Conservation (phyloP, 2,888 invertebrate species). For the Nymphalis urticae region DNA sequence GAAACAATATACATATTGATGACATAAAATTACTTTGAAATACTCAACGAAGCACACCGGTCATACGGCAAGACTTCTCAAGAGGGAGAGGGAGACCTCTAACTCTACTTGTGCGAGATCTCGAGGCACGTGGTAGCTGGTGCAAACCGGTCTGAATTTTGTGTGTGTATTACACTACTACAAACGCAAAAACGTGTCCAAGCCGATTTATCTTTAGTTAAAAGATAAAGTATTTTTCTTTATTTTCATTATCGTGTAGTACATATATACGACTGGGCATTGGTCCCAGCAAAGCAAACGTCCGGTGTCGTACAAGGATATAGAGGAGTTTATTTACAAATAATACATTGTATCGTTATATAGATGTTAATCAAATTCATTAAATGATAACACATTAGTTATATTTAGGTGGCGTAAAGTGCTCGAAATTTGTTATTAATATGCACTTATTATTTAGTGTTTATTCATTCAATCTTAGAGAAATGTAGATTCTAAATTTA, state of each 20-base stretch:
- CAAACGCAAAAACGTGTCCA: too few species aligned
- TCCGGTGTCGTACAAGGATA: conserved; percentile 22
- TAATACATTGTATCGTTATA: neutral
- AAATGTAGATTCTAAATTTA: neutral
- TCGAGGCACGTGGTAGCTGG: too few species aligned
- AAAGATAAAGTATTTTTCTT: neutral
- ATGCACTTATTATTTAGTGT: neutral
- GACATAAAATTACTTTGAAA: too few species aligned
- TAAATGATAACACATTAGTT: neutral
- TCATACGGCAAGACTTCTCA: too few species aligned
- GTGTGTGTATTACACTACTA: too few species aligned
- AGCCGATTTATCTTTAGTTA: neutral
- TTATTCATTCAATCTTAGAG: neutral
- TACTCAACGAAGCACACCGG: too few species aligned
- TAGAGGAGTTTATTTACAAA: conserved; percentile 7
- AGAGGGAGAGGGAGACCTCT: too few species aligned
- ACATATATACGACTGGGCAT: conserved; percentile 13
- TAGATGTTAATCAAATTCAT: neutral
- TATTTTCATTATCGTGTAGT: neutral
- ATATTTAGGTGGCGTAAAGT: neutral
- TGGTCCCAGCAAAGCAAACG: conserved; percentile 23
- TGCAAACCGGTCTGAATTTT: too few species aligned
- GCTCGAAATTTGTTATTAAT: neutral
- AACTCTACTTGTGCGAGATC: too few species aligned
- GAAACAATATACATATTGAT: too few species aligned